These are phyloP conservation scores for Gobiocypris rarus DNA, from an alignment of 2,113 vertebrate species.

Conservation along the genomic window DNA sequence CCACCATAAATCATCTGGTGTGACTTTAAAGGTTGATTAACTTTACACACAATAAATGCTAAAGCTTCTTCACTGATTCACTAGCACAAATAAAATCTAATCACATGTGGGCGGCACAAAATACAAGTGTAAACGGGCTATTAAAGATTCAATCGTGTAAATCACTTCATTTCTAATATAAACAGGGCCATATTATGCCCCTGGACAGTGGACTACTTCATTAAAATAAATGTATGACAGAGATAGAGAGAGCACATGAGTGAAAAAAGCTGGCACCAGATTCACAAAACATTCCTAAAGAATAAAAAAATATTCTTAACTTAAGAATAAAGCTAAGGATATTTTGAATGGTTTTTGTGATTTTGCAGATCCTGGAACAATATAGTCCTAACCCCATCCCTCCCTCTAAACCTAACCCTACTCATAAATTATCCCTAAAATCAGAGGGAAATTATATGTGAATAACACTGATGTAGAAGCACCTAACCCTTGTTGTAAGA, in stretches of 20 bases:
- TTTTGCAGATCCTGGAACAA: too few relatives aligned
- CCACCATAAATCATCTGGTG: constrained; percentile 35
- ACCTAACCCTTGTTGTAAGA: too few relatives aligned
- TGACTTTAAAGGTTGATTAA: constrained; percentile 25
- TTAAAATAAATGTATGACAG: neutral
- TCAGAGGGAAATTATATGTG: too few relatives aligned
- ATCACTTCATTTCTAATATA: neutral
- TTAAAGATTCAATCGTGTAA: neutral
- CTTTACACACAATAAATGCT: constrained; percentile 22
- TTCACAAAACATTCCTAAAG: neutral
- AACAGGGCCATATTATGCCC: neutral
- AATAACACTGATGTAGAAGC: too few relatives aligned
- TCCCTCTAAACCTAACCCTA: too few relatives aligned
- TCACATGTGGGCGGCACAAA: neutral
- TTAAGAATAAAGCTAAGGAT: neutral
- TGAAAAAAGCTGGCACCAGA: neutral
- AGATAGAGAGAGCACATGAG: neutral
- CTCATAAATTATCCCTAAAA: too few relatives aligned
- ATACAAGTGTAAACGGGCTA: neutral
- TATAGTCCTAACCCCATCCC: too few relatives aligned
- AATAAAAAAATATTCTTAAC: neutral
- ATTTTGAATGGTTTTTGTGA: neutral
- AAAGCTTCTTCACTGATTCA: neutral
- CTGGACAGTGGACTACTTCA: neutral
- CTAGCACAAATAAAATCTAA: neutral